These are phyloP conservation scores for Lasioglossum zephyrum DNA, from an alignment of 2,888 invertebrate species.

Conservation along the genomic window DNA sequence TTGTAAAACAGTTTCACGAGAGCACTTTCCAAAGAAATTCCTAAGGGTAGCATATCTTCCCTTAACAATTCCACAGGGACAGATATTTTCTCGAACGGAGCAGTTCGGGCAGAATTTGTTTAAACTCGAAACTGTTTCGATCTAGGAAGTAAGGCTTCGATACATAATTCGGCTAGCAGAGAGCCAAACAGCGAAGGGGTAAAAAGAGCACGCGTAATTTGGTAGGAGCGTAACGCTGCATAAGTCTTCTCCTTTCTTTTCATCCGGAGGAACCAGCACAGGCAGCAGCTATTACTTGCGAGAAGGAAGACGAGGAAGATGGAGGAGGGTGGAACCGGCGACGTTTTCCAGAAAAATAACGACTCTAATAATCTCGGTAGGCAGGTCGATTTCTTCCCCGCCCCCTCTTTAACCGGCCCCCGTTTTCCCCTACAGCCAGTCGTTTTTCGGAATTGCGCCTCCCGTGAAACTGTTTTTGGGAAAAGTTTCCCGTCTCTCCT, in stretches of 20 bases:
- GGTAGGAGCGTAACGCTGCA: conserved; percentile 42
- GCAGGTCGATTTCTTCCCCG: conserved; percentile 67
- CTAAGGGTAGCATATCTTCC: neutral
- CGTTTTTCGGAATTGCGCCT: conserved; percentile 69
- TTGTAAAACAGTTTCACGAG: neutral
- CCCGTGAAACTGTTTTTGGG: conserved; percentile 68
- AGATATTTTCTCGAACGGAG: neutral
- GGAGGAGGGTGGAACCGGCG: conserved; percentile 33
- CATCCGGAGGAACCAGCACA: conserved; percentile 48
- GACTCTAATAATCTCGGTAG: conserved; percentile 77
- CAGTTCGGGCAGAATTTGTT: neutral
- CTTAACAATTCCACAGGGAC: neutral
- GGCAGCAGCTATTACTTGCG: conserved; percentile 62
- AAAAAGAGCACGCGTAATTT: conserved; percentile 61
- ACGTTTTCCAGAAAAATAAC: conserved; percentile 76
- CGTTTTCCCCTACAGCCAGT: conserved; percentile 44
- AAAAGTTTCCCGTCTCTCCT: conserved; percentile 50
- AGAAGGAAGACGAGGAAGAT: conserved; percentile 22
- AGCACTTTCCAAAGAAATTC: neutral
- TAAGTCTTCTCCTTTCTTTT: conserved; percentile 54
- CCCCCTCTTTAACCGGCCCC: conserved; percentile 57
- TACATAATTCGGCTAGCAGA: conserved; percentile 13
- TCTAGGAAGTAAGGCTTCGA: neutral
- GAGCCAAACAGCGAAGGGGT: conserved; percentile 32
- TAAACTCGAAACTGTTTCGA: neutral